phyloP scores from a whole-genome alignment of 2,888 invertebrate genomes.

The Drosophila pseudotakahashii region DNA sequence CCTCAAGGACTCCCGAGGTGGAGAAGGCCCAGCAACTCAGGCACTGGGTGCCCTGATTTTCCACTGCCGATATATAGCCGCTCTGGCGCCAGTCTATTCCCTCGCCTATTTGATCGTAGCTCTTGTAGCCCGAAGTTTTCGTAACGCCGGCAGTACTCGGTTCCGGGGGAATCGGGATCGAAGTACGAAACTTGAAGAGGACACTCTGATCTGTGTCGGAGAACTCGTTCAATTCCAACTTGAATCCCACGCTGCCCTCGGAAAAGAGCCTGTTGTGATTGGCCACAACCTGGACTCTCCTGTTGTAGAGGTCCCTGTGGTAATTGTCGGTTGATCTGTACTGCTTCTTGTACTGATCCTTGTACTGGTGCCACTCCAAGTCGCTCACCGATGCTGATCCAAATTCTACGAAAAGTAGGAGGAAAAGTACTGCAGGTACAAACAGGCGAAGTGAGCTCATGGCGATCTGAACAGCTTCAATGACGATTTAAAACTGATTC shows the following conservation, averaged over 20 bases:
- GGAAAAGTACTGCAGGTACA: background rate
- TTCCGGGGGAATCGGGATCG: background rate
- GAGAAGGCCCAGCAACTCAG: slow-evolving; percentile 38
- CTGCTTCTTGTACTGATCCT: background rate
- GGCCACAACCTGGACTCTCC: background rate
- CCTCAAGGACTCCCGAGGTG: slow-evolving; percentile 19
- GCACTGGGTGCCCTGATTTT: slow-evolving; percentile 20
- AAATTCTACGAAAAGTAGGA: background rate
- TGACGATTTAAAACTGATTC: background rate
- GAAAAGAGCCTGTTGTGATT: slow-evolving; percentile 12
- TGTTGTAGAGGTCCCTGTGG: background rate
- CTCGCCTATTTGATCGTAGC: slow-evolving; percentile 1
- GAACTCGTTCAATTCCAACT: slow-evolving; percentile 28
- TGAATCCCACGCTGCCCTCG: background rate
- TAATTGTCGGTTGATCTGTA: background rate
- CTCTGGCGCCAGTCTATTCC: slow-evolving; percentile 20
- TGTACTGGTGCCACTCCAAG: slow-evolving; percentile 1
- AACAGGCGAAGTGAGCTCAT: background rate
- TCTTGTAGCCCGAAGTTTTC: background rate
- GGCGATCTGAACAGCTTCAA: background rate
- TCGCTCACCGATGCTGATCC: background rate
- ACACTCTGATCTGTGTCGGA: slow-evolving; percentile 12
- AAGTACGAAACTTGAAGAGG: background rate
- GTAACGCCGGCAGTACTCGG: background rate
- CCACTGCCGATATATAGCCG: slow-evolving; percentile 11